Percentiles rank a stretch among this genome's conserved stretches.
These are phyloP conservation scores for Ranitomeya variabilis DNA, from an alignment of 2,113 vertebrate species.

Conservation along the genomic window DNA sequence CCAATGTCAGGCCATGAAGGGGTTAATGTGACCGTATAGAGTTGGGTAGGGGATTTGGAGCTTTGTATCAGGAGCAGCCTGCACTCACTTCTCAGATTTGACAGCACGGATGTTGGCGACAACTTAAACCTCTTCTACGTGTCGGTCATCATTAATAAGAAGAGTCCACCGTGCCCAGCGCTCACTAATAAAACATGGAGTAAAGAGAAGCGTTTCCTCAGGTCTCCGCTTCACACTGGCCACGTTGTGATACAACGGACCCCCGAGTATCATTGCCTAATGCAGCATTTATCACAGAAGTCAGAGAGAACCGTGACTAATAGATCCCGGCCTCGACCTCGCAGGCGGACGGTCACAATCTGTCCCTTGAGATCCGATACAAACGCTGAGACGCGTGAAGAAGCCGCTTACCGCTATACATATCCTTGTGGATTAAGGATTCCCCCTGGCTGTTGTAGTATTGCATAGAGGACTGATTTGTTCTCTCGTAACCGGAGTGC, in stretches of 20 bases:
- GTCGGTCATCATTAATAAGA: not conserved
- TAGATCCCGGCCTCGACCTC: not conserved
- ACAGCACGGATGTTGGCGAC: not conserved
- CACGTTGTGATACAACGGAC: not conserved
- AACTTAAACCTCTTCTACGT: not conserved
- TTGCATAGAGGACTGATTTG: constrained; percentile 92
- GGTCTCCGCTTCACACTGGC: not conserved
- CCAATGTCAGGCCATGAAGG: too few species aligned
- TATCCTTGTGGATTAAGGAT: constrained; percentile 83
- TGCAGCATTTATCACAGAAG: not conserved
- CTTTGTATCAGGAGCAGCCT: not conserved
- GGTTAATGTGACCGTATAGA: too few species aligned
- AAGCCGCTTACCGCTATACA: constrained; percentile 83
- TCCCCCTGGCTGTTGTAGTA: constrained; percentile 95
- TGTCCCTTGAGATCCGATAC: not conserved
- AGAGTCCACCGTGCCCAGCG: not conserved
- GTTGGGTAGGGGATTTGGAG: too few species aligned
- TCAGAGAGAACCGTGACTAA: not conserved
- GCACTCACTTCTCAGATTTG: not conserved
- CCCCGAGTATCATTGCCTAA: not conserved
- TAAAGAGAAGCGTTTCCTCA: not conserved
- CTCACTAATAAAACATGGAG: not conserved
- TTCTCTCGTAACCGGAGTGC: constrained; percentile 88
- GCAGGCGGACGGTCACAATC: not conserved
- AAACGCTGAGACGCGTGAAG: not conserved